A percentile compares a stretch with the other conserved stretches of the same genome.
phyloP scores from a whole-genome alignment of 2,888 invertebrate species.

The Limenitis arthemis region DNA sequence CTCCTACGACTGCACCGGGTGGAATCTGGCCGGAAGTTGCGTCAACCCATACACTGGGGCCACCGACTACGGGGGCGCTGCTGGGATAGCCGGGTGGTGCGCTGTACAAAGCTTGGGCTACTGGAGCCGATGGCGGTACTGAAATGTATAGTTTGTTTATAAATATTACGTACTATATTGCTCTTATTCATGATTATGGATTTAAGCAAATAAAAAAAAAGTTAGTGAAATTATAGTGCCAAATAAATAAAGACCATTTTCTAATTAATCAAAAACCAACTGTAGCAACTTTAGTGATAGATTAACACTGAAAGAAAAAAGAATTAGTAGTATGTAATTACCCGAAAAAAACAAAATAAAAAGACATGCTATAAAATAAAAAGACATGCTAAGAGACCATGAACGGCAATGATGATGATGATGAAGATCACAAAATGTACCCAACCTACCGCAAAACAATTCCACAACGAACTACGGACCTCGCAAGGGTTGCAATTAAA shows the following conservation, averaged over 20 bases:
- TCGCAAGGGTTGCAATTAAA: constrained; percentile 18
- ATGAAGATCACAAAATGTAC: constrained; percentile 60
- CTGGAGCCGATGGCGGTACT: constrained; percentile 49
- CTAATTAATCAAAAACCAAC: too few relatives aligned
- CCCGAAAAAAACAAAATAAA: neutral
- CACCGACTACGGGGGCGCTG: constrained; percentile 29
- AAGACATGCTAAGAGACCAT: constrained; percentile 18
- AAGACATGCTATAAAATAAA: neutral
- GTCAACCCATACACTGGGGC: constrained; percentile 72
- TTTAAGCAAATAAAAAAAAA: neutral
- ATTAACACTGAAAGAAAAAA: too few relatives aligned
- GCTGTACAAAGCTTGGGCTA: constrained; percentile 48
- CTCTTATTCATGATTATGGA: too few relatives aligned
- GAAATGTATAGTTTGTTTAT: neutral
- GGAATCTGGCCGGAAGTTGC: constrained; percentile 76
- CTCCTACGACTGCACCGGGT: constrained; percentile 78
- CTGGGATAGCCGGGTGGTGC: constrained; percentile 43
- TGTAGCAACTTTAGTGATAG: too few relatives aligned
- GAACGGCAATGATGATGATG: constrained; percentile 11
- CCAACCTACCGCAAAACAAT: constrained; percentile 55
- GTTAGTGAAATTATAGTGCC: neutral
- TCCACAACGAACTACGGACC: constrained; percentile 31
- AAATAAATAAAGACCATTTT: too few relatives aligned
- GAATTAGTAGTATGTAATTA: too few relatives aligned
- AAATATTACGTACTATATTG: too few relatives aligned